Base-by-base conservation (phyloP, 2,113 vertebrate species). In the Sakesphorus luctuosus region DNA sequence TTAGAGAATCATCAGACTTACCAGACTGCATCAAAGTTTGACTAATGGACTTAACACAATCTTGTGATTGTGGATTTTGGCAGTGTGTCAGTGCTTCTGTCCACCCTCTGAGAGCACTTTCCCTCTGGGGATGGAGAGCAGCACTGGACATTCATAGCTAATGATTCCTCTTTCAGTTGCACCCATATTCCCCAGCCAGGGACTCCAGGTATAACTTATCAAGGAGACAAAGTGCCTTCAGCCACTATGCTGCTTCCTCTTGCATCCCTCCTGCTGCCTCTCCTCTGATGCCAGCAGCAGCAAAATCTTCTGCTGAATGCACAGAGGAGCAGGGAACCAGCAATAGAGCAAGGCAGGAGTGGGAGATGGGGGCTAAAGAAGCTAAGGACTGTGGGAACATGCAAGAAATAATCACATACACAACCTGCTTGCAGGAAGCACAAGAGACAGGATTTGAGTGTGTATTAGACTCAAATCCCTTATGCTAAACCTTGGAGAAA, bases 171-270 rank as follows among this genome's bases (percentile, higher is more conserved):
- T 79, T 86, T 74, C 62, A 36, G 10, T 28, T 0, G 0, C 20
- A 25, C 5, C 13, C 9, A 4, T 1, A 2, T 15, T 53, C 12
- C 13, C 2, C 35, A 74, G 9, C 6, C 71, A 40, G 28, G 18
- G 33, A 53, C 18, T 17, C 44, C 35, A 79, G 80, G 21, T 17
- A n/a, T 2, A 18, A 21, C 53, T 69, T 53, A 12, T 28, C 72
- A n/a, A 53, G 77, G 43, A 56, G 29, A 31, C 36, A 36, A 59
- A 59, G n/a, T 25, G 15, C 58, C 58, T 31, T 31, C 36, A 10
- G 3, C 8, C 3, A 9, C 11, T 18, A 16, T 0, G 0, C 21
- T 35, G 19, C 20, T 59, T 23, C n/a, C n/a, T 17, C n/a, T 78
- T 38, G 18, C 31, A 35, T 21, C 31, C 18, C 3, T 47, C 31